Evolutionary conservation across 2,888 invertebrate genomes (phyloP).

Genomic region (Entomobrya multifasciata): DNA sequence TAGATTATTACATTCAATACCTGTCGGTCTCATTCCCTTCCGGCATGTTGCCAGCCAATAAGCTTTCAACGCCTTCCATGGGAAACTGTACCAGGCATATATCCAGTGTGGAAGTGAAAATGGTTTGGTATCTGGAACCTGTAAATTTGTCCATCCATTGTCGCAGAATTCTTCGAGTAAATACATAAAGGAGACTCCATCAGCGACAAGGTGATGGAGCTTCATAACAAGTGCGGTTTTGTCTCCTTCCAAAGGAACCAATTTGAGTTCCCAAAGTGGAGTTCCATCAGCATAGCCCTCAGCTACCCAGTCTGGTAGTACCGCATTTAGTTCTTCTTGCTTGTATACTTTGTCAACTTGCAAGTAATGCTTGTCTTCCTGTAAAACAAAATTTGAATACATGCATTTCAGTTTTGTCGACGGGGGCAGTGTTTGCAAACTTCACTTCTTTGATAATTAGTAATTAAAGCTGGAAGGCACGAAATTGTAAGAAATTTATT

Average conservation of each 20-base stretch:
- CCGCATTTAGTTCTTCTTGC: constrained; percentile 74
- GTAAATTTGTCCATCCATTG: constrained; percentile 76
- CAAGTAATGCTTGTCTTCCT: constrained; percentile 75
- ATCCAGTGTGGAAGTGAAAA: constrained; percentile 77
- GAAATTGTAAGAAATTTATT: too few relatives aligned
- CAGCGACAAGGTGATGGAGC: constrained; percentile 78
- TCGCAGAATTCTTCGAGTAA: constrained; percentile 77
- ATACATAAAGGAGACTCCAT: constrained; percentile 79
- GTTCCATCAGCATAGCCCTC: constrained; percentile 71
- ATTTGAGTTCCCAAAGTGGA: constrained; percentile 75
- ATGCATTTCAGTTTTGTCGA: too few relatives aligned
- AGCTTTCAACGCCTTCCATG: constrained; percentile 78
- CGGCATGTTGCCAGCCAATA: constrained; percentile 76
- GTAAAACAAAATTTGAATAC: too few relatives aligned
- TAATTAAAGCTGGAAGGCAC: too few relatives aligned
- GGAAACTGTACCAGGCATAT: constrained; percentile 79
- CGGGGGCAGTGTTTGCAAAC: too few relatives aligned
- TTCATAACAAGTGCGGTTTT: constrained; percentile 76
- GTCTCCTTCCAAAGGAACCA: constrained; percentile 74
- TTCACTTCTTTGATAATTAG: too few relatives aligned
- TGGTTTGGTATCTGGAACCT: constrained; percentile 71
- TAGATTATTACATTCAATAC: too few relatives aligned
- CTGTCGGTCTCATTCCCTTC: constrained; percentile 78
- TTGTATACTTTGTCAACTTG: constrained; percentile 67
- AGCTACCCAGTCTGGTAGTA: constrained; percentile 75